Base-by-base conservation (phyloP, 2,797 vertebrate species). In the Ceryle rudis region DNA sequence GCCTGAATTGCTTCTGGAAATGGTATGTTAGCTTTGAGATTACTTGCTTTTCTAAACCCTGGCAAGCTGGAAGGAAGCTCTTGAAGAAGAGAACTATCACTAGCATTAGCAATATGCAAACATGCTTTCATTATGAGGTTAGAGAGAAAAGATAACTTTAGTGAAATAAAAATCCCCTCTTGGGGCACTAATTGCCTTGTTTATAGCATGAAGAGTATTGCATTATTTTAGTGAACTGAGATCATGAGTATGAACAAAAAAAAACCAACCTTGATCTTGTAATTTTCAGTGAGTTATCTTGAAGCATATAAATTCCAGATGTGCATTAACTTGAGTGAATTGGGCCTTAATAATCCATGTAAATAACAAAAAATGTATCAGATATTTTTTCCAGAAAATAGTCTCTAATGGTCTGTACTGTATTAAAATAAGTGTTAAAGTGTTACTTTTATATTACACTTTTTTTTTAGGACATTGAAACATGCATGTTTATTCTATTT, bases 331-430 rank as follows among this genome's bases (percentile, higher is more conserved):
- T 97, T 96, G 91, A 95, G 94, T 88, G 94, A 98, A 96, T 86
- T 95, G 77, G 98, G 98, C 98, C 98, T 98, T 98, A 98, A 98
- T 95, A 96, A 96, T 96, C 89, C 65, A n/a, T 98, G 96, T 98
- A 97, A 94, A 95, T 97, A 97, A 86, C 61, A 91, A 87, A 87
- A 85, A 85, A 70, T 96, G 60, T 96, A 89, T 97, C 95, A 93
- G 92, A 94, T 95, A 83, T 96, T 95, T 96, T 86, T 95, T 96
- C 62, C 94, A 96, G 92, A 81, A 92, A 94, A 83, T 90, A 96
- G 88, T 96, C 95, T 92, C 83, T 94, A 78, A 94, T 81, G 67
- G 77, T 96, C 89, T 95, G 60, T 89, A 90, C 89, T 97, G 84
- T 96, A 94, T 93, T 91, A 89, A 97, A 97, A 86, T 57, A 96